Base-by-base conservation (phyloP, 2,888 invertebrate species). In the Argyresthia goedartella region DNA sequence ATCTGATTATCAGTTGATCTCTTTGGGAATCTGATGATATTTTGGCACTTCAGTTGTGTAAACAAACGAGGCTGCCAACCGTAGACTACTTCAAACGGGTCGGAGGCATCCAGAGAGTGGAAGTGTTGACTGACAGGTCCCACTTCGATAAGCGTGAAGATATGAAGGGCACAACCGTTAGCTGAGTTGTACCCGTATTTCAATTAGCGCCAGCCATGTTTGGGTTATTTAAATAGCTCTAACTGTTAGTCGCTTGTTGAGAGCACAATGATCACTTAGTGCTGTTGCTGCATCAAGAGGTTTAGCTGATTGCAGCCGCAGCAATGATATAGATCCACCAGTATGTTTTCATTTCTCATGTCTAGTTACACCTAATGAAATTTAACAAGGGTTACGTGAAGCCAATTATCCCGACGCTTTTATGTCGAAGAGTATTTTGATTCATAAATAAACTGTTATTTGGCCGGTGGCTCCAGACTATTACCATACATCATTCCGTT, bases 141-240 rank as follows among this genome's bases (percentile, higher is more conserved):
- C 53, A 59, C 58, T 58, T 56, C 50, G 25, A 10, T 25, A 13
- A 61, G 66, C 64, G 66, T 62, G 43, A 50, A 50, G 67, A 64
- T 73, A 72, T 75, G 74, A 81, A 81, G 80, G 82, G 77, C 76
- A 65, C 60, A 51, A 60, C 84, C 81, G 82, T 82, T 84, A 82
- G 60, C 63, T 36, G 46, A 46, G 11, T 65, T 61, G 63, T 67
- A 60, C 71, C 68, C 64, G 66, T 69, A 66, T 67, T 70, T 55
- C 63, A 63, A 75, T 77, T 72, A 73, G 66, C 64, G 56, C 60
- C 67, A 67, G 66, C 25, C 79, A 71, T 77, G 75, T 78, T 75
- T 76, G 73, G 73, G 69, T 72, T 76, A 79, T 80, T 81, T 80
- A 76, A 78, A 79, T 78, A 71, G 66, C 6, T 25, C 66, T 80